Percentiles rank a stretch among this genome's conserved stretches.
These are phyloP conservation scores for Nansenia antarctica DNA, from an alignment of 2,113 vertebrate species.

Conservation along the genomic window DNA sequence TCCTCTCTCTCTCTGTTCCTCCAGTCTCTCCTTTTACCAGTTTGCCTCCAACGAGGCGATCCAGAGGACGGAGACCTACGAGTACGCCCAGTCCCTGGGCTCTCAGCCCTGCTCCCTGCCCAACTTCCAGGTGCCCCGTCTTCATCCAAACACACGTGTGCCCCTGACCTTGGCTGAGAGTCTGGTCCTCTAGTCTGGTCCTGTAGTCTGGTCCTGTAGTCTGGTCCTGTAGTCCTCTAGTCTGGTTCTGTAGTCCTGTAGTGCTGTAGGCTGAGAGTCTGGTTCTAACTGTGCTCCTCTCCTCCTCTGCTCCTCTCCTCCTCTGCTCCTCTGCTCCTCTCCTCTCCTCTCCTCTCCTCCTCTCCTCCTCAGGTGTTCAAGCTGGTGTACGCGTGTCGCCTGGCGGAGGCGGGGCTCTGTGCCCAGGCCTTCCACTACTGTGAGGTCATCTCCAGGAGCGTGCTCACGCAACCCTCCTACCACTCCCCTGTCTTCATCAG, in stretches of 20 bases:
- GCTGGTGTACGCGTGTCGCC: constrained; percentile 93
- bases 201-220: too few relatives aligned
- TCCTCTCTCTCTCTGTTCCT: constrained; percentile 8
- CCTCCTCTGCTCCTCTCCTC: too few relatives aligned
- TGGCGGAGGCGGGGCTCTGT: constrained; percentile 90
- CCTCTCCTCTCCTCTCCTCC: neutral
- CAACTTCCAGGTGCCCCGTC: constrained; percentile 88
- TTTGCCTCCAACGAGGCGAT: constrained; percentile 95
- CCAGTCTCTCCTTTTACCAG: constrained; percentile 84
- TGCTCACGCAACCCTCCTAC: constrained; percentile 79
- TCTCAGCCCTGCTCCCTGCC: constrained; percentile 82
- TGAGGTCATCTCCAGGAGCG: constrained; percentile 87
- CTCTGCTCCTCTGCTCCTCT: neutral
- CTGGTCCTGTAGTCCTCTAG: too few relatives aligned
- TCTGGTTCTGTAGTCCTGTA: too few relatives aligned
- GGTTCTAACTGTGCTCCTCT: too few relatives aligned
- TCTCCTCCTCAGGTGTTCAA: constrained; percentile 86
- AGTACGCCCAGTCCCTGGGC: constrained; percentile 92
- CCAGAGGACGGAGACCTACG: constrained; percentile 94
- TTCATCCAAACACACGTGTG: neutral
- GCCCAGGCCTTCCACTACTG: constrained; percentile 97
- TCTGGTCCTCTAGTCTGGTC: too few relatives aligned
- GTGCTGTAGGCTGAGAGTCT: too few relatives aligned
- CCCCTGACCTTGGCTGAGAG: too few relatives aligned
- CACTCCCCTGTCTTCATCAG: constrained; percentile 85